These are phyloP conservation scores for Drosophila biarmipes DNA, from an alignment of 1,140 invertebrate species.

Conservation along the genomic window DNA sequence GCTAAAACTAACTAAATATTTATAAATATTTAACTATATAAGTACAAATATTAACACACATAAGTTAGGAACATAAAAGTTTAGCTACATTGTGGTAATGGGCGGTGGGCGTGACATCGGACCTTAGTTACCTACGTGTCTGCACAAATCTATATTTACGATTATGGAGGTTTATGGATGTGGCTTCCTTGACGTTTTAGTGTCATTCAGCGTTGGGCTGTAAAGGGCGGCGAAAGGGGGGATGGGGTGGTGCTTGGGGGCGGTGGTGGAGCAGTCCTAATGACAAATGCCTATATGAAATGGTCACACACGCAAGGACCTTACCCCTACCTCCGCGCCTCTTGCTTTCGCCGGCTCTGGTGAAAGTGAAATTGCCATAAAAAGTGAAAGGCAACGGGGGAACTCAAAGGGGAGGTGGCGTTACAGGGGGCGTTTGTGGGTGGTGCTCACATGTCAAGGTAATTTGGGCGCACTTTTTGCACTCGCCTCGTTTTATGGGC, in stretches of 20 bases:
- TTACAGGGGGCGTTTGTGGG: neutral
- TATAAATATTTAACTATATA: no score
- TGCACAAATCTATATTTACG: constrained; percentile 77
- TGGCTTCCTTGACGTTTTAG: constrained; percentile 65
- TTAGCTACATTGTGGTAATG: neutral
- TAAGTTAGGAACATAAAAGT: neutral
- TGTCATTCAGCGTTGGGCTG: constrained; percentile 67
- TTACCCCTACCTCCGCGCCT: neutral
- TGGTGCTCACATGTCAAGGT: constrained; percentile 73
- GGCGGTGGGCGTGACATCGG: neutral
- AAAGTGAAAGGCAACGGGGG: constrained; percentile 78
- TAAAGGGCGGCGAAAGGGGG: constrained; percentile 43
- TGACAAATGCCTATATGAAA: constrained; percentile 72
- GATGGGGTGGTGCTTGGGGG: neutral
- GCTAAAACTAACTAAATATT: neutral
- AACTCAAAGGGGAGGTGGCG: neutral
- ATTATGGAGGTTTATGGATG: constrained; percentile 67
- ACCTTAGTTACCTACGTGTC: constrained; percentile 47
- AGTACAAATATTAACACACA: no score
- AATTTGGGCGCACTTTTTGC: constrained; percentile 79
- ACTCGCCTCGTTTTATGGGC: constrained; percentile 69
- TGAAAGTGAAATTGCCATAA: constrained; percentile 80
- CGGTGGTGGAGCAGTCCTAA: constrained; percentile 31
- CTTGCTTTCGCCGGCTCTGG: constrained; percentile 10
- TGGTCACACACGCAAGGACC: constrained; percentile 69